A percentile compares a stretch with the other conserved stretches of the same genome.
phyloP scores from a whole-genome alignment of 2,797 vertebrate genomes.

The Trichosurus vulpecula region DNA sequence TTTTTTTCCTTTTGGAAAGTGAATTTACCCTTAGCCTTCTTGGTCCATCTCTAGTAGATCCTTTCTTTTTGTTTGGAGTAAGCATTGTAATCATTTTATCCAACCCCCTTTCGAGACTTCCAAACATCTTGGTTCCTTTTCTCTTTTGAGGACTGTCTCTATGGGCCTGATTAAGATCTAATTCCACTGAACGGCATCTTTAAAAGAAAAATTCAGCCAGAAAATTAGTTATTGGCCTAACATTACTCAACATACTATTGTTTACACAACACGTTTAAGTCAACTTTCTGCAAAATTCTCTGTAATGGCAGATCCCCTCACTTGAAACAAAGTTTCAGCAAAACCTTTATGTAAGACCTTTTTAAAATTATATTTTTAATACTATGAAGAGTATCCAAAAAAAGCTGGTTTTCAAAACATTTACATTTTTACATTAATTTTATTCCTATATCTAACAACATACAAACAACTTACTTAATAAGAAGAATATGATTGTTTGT shows the following conservation, averaged over 20 bases:
- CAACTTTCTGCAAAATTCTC: background rate
- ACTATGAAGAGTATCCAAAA: background rate
- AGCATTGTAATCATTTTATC: conserved; percentile 97
- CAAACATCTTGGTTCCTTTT: conserved; percentile 92
- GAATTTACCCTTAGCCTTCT: conserved; percentile 90
- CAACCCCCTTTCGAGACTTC: conserved; percentile 94
- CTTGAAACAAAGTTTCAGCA: background rate
- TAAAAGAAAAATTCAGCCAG: background rate
- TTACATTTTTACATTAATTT: background rate
- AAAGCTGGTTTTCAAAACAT: background rate
- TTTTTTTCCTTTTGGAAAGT: background rate
- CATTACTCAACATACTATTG: background rate
- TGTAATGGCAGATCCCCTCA: background rate
- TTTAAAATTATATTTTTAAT: background rate
- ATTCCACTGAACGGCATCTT: conserved; percentile 92
- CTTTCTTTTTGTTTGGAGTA: conserved; percentile 92
- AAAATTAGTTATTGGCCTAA: background rate
- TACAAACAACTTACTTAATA: background rate
- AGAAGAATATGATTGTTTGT: background rate
- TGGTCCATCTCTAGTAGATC: conserved; percentile 84
- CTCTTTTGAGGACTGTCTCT: conserved; percentile 91
- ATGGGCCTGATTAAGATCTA: conserved; percentile 84
- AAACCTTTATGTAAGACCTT: background rate
- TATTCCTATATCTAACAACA: background rate
- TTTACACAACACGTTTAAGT: background rate